Percentiles rank a stretch among this genome's conserved stretches.
Conservation (phyloP, 1,140 invertebrate species). For the Philaenus spumarius region DNA sequence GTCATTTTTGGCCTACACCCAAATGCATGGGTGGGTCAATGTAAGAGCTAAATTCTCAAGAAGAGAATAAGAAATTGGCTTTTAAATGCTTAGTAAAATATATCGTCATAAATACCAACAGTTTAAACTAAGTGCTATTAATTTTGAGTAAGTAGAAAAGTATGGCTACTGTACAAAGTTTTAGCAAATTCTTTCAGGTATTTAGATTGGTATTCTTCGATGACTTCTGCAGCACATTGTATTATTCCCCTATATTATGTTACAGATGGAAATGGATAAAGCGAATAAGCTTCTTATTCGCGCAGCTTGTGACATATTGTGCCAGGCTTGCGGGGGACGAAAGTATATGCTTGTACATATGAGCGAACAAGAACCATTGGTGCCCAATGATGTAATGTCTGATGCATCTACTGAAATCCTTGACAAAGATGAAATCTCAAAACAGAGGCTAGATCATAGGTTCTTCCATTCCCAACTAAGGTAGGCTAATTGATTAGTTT, state of each 20-base stretch:
- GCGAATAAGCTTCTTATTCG: slow-evolving; percentile 62
- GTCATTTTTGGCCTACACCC: too few species aligned
- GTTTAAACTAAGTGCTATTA: too few species aligned
- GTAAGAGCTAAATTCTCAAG: too few species aligned
- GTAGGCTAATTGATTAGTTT: slow-evolving; percentile 33
- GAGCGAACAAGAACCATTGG: slow-evolving; percentile 33
- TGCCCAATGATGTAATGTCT: background rate
- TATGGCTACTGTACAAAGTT: too few species aligned
- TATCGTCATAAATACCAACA: too few species aligned
- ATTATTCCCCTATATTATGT: background rate
- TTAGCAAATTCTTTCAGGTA: too few species aligned
- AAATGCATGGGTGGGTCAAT: too few species aligned
- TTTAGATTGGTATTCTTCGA: background rate
- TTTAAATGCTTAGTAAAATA: too few species aligned
- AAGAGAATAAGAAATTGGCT: too few species aligned
- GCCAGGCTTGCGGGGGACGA: slow-evolving; percentile 38
- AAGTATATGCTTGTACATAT: slow-evolving; percentile 51
- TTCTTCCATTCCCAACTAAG: slow-evolving; percentile 48
- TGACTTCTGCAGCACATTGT: background rate
- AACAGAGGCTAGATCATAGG: slow-evolving; percentile 37
- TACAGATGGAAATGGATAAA: slow-evolving; percentile 47
- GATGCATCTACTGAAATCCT: background rate
- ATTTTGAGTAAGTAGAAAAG: too few species aligned
- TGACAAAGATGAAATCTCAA: background rate
- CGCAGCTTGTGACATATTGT: slow-evolving; percentile 63